Evolutionary conservation across 2,797 vertebrate genomes (phyloP).

Genomic region (Catharus ustulatus): DNA sequence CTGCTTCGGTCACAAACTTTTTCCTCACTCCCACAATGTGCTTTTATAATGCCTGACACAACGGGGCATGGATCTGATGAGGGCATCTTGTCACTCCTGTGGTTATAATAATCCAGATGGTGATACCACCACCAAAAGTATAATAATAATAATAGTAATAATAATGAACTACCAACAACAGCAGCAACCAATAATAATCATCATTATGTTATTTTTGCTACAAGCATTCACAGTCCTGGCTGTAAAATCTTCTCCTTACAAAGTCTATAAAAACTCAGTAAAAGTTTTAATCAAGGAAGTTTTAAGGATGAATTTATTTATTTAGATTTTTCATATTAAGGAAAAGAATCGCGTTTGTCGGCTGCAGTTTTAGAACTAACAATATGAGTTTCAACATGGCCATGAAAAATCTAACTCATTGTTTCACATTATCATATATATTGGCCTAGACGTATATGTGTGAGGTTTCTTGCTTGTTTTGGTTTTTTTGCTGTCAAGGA

Average conservation of each 20-base stretch:
- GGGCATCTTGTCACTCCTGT: background rate
- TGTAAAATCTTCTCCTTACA: background rate
- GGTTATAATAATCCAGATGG: conserved; percentile 19
- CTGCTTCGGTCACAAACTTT: conserved; percentile 27
- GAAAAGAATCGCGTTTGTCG: background rate
- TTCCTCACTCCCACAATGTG: background rate
- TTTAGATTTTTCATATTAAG: background rate
- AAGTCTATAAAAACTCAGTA: background rate
- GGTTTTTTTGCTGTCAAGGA: conserved; percentile 49
- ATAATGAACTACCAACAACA: background rate
- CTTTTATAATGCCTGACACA: background rate
- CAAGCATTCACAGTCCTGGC: background rate
- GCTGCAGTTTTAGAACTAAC: conserved; percentile 30
- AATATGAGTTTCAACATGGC: conserved; percentile 27
- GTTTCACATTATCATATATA: conserved; percentile 58
- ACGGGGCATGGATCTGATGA: background rate
- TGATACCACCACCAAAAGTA: background rate
- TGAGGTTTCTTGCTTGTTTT: conserved; percentile 62
- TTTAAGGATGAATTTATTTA: background rate
- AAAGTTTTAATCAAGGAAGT: conserved; percentile 11
- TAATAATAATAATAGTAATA: background rate
- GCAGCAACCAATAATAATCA: background rate
- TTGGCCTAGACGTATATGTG: conserved; percentile 51
- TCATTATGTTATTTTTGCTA: background rate
- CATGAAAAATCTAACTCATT: conserved; percentile 47